A percentile compares a stretch with the other conserved stretches of the same genome.
Conservation (phyloP, 2,113 vertebrate genomes). For the Equus przewalskii region DNA sequence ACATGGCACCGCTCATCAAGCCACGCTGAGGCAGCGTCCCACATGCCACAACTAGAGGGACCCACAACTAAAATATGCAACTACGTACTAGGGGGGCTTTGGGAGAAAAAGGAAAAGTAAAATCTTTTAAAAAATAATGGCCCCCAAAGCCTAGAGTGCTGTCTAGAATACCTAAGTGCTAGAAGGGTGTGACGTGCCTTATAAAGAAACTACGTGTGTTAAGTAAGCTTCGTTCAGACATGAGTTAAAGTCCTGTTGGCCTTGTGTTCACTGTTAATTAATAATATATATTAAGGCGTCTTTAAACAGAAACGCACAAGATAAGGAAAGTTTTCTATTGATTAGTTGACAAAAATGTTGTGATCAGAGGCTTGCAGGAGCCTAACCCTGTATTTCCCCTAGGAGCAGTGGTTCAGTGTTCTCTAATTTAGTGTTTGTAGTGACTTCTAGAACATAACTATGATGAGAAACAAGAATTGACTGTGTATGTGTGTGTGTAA, state of each 20-base stretch:
- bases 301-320: neutral
- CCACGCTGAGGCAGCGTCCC: no score
- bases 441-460: neutral
- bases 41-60: no score
- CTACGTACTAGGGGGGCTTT: no score
- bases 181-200: neutral
- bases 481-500: neutral
- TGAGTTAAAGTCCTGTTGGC: neutral
- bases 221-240: neutral
- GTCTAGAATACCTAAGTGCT: neutral
- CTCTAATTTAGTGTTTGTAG: neutral
- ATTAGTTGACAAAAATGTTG: neutral
- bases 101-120: no score
- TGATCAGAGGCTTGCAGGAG: neutral
- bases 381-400: neutral
- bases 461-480: neutral
- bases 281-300: neutral
- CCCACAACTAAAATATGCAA: no score
- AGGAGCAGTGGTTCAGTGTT: neutral
- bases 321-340: neutral
- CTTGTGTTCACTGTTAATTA: neutral
- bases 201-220: neutral
- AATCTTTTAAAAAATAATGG: no score
- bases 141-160: neutral
- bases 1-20: no score